phyloP scores from a whole-genome alignment of 2,888 invertebrate species.

The Eulithis testata region DNA sequence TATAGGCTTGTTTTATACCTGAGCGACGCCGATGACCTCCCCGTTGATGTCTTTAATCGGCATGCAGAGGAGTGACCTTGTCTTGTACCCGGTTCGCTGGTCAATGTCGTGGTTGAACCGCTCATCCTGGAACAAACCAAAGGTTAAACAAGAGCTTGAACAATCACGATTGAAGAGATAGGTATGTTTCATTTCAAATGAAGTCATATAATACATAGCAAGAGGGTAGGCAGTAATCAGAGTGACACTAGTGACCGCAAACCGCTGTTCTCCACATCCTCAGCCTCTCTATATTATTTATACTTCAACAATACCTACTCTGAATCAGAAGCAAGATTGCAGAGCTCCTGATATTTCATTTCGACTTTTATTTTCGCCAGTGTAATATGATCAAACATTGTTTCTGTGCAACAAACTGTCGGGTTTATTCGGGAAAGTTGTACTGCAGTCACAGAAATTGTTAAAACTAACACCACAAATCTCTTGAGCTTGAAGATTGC shows the following conservation, averaged over 20 bases:
- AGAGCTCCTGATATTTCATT: slow-evolving; percentile 10
- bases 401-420: slow-evolving; percentile 10
- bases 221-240: slow-evolving; percentile 58
- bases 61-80: slow-evolving; percentile 96
- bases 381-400: slow-evolving; percentile 6
- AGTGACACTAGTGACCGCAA: slow-evolving; percentile 54
- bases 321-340: slow-evolving; percentile 18
- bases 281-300: slow-evolving; percentile 33
- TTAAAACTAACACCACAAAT: slow-evolving; percentile 42
- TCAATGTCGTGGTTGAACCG: slow-evolving; percentile 98
- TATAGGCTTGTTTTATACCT: slow-evolving; percentile 81
- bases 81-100: slow-evolving; percentile 96
- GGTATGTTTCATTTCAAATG: slow-evolving; percentile 45
- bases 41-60: slow-evolving; percentile 97
- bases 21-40: slow-evolving; percentile 98
- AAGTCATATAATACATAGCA: slow-evolving; percentile 44
- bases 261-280: slow-evolving; percentile 47
- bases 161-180: slow-evolving; percentile 42
- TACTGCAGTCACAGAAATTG: slow-evolving; percentile 36
- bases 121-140: slow-evolving; percentile 71
- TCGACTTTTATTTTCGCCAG: not conserved
- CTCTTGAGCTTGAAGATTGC: slow-evolving; percentile 39
- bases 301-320: slow-evolving; percentile 41
- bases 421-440: slow-evolving; percentile 23
- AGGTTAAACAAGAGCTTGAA: not conserved